These are phyloP conservation scores for Nibea albiflora DNA, from an alignment of 2,113 vertebrate species.

Conservation along the genomic window DNA sequence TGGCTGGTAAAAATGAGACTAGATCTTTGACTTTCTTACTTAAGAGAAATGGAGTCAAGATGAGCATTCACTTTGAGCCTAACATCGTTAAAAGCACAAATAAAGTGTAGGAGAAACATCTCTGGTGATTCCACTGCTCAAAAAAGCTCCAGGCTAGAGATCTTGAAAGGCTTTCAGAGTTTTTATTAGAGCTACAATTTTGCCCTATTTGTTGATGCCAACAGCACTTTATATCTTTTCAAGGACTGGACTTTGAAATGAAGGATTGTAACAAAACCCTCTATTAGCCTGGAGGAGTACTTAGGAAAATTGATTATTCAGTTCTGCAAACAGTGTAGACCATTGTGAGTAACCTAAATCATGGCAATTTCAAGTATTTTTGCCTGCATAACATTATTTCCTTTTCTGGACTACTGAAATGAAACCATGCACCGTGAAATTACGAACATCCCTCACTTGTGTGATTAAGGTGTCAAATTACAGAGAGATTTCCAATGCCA, in stretches of 20 bases:
- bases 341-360: constrained; percentile 38
- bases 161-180: constrained; percentile 37
- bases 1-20: not conserved
- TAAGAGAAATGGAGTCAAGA: not conserved
- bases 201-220: constrained; percentile 34
- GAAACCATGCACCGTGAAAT: constrained; percentile 14
- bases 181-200: constrained; percentile 42
- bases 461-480: constrained; percentile 18
- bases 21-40: not conserved
- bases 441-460: not conserved
- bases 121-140: constrained; percentile 14
- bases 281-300: constrained; percentile 32
- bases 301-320: constrained; percentile 47
- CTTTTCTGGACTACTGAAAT: constrained; percentile 18
- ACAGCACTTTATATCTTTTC: constrained; percentile 42
- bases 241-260: constrained; percentile 41
- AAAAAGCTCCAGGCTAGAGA: constrained; percentile 32
- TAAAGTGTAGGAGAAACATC: constrained; percentile 39
- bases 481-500: not conserved
- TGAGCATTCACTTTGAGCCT: not conserved
- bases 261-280: constrained; percentile 10
- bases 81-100: constrained; percentile 26
- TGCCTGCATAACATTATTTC: not conserved
- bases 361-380: not conserved
- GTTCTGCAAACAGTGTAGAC: constrained; percentile 9